phyloP scores from a whole-genome alignment of 2,888 invertebrate genomes.

The Drosophila austrosaltans region DNA sequence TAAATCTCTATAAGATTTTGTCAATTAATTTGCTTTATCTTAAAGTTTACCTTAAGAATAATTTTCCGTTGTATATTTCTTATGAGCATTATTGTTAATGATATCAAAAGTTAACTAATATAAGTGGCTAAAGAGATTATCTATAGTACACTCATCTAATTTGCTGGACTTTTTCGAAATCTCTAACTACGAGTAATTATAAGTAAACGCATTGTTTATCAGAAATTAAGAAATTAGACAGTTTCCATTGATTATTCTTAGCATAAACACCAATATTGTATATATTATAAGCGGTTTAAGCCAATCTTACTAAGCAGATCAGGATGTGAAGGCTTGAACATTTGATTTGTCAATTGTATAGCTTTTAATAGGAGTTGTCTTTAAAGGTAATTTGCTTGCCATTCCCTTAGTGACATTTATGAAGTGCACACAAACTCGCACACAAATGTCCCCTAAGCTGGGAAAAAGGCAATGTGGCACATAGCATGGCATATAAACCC shows the following conservation, averaged over 20 bases:
- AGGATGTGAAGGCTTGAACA: background rate
- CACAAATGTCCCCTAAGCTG: constrained; percentile 36
- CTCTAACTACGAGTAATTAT: background rate
- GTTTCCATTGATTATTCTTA: no score
- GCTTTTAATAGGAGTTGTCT: background rate
- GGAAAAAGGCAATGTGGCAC: constrained; percentile 27
- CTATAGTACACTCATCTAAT: background rate
- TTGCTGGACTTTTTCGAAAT: background rate
- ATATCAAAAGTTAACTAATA: background rate
- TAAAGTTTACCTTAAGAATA: background rate
- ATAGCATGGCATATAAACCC: constrained; percentile 10
- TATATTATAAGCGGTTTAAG: no score
- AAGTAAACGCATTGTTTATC: no score
- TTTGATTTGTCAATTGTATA: background rate
- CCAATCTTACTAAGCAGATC: background rate
- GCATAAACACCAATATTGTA: no score
- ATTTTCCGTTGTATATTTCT: no score
- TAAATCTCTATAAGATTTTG: no score
- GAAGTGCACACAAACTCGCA: constrained; percentile 49
- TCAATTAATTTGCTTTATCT: background rate
- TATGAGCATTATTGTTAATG: background rate
- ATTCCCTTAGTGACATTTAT: constrained; percentile 49
- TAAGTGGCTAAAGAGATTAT: no score
- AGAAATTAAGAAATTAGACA: no score
- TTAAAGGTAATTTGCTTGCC: constrained; percentile 1